Conservation (phyloP, 2,888 invertebrate genomes). For the Agrotis segetum region DNA sequence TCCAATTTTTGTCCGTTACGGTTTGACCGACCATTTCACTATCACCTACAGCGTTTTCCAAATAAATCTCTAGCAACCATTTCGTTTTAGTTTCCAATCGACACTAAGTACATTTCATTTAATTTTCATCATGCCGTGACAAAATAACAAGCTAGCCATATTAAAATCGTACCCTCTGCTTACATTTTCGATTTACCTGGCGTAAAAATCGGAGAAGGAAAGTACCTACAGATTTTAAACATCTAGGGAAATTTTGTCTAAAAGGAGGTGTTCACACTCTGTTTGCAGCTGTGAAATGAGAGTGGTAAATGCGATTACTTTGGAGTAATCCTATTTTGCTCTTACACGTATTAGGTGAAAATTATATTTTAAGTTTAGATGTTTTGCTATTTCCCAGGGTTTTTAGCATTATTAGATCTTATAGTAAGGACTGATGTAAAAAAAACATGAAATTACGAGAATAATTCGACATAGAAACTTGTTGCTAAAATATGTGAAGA, state of each 20-base stretch:
- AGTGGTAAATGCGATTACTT: conserved; percentile 52
- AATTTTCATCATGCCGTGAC: conserved; percentile 2
- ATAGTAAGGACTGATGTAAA: too few relatives aligned
- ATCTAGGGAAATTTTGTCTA: conserved; percentile 46
- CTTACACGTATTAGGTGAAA: conserved; percentile 10
- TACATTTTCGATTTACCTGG: conserved; percentile 33
- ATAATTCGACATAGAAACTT: neutral
- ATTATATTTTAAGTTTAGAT: conserved; percentile 21
- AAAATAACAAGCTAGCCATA: conserved; percentile 24
- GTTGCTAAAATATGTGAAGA: neutral
- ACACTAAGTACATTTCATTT: conserved; percentile 12
- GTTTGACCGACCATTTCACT: too few relatives aligned
- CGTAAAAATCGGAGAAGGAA: conserved; percentile 7
- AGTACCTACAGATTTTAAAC: conserved; percentile 38
- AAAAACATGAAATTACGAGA: too few relatives aligned
- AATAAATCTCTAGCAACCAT: neutral
- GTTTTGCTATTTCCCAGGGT: neutral
- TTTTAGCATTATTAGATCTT: neutral
- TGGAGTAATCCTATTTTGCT: conserved; percentile 40
- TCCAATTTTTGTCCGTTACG: too few relatives aligned
- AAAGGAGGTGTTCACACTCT: conserved; percentile 31
- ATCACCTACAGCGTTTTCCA: too few relatives aligned
- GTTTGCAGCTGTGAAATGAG: conserved; percentile 38
- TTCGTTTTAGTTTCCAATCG: neutral
- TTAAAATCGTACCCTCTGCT: conserved; percentile 9